phyloP scores from a whole-genome alignment of 2,113 vertebrate species.

The Carassius carassius region DNA sequence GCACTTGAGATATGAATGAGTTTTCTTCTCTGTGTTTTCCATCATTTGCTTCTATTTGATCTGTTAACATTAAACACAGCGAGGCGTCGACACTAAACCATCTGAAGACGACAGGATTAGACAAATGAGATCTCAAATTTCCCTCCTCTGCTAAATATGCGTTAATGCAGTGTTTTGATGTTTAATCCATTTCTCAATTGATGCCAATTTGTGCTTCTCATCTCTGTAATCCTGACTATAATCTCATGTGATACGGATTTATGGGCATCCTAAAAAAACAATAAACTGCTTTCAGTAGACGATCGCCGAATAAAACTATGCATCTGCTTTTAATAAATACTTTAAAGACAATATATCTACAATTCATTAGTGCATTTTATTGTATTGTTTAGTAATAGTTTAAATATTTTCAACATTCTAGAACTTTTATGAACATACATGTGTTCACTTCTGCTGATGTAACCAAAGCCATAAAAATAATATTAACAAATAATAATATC shows the following conservation, averaged over 20 bases:
- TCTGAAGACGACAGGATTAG: slow-evolving; percentile 2
- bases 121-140: slow-evolving; percentile 2
- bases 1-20: not conserved
- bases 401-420: not conserved
- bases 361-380: not conserved
- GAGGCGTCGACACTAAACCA: not conserved
- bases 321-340: not conserved
- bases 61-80: not conserved
- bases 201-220: slow-evolving; percentile 1
- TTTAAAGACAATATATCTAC: not conserved
- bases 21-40: not conserved
- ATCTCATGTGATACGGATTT: not conserved
- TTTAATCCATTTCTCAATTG: not conserved
- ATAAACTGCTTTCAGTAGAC: not conserved
- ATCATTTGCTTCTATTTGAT: not conserved
- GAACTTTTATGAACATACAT: not conserved
- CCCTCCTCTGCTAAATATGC: slow-evolving; percentile 6
- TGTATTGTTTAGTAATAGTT: not conserved
- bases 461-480: not conserved
- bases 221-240: not conserved
- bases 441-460: not conserved
- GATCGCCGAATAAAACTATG: not conserved
- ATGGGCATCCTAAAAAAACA: not conserved
- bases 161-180: not conserved
- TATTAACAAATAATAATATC: not conserved